Evolutionary conservation across 1,140 invertebrate genomes (phyloP).

Genomic region (Penaeus vannamei): DNA sequence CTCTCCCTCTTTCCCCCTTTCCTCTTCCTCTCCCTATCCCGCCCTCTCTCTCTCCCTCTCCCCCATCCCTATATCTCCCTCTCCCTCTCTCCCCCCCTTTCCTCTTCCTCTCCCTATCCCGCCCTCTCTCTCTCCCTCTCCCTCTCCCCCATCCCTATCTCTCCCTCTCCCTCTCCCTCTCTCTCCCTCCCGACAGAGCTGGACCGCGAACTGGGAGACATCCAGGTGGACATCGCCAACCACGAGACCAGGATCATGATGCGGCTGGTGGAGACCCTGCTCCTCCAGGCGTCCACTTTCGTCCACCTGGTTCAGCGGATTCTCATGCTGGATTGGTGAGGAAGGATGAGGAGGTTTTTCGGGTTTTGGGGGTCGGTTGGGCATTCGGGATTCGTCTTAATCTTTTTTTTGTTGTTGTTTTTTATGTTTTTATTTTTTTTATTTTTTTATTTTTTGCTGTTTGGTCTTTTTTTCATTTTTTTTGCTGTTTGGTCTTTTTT

Average conservation of each 20-base stretch:
- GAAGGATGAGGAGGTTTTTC: constrained; percentile 20
- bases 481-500: no score
- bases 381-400: no score
- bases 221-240: constrained; percentile 82
- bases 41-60: not conserved
- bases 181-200: constrained; percentile 76
- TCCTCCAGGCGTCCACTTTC: constrained; percentile 77
- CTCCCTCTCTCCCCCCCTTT: no score
- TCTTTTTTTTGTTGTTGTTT: no score
- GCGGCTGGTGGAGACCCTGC: constrained; percentile 78
- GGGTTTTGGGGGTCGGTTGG: no score
- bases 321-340: constrained; percentile 83
- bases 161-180: no score
- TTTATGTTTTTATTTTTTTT: no score
- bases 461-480: no score
- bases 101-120: no score
- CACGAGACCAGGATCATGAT: constrained; percentile 84
- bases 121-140: no score
- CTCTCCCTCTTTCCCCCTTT: not conserved
- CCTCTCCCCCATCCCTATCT: no score
- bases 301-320: constrained; percentile 78
- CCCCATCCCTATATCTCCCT: not conserved
- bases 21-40: not conserved
- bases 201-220: constrained; percentile 83
- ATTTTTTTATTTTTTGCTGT: no score